These are phyloP conservation scores for Poecilobothrus nobilitatus DNA, from an alignment of 2,888 invertebrate species.

Conservation along the genomic window DNA sequence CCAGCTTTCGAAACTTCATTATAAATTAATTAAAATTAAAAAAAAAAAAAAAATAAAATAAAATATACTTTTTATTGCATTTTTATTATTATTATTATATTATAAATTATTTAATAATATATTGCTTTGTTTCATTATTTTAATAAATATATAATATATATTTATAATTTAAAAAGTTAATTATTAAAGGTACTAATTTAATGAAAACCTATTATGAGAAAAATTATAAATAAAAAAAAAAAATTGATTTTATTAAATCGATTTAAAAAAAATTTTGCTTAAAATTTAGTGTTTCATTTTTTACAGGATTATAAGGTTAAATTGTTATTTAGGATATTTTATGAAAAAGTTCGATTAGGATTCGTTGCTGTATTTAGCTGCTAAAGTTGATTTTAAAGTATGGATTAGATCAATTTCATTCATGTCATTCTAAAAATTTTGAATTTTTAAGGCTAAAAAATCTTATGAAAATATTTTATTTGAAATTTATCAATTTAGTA, in stretches of 20 bases:
- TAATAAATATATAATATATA: slow-evolving; percentile 1
- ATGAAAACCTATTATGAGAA: neutral
- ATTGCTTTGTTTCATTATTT: slow-evolving; percentile 6
- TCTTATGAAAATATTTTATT: too few species aligned
- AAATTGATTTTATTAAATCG: neutral
- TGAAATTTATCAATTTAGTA: too few species aligned
- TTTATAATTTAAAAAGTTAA: slow-evolving; percentile 5
- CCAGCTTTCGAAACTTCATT: slow-evolving; percentile 11
- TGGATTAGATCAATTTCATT: too few species aligned
- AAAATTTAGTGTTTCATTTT: neutral
- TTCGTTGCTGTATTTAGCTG: too few species aligned
- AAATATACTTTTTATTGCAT: neutral
- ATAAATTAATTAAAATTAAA: neutral
- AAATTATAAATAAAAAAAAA: neutral
- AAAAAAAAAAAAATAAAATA: neutral
- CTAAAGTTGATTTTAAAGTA: too few species aligned
- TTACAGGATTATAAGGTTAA: too few species aligned
- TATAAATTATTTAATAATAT: slow-evolving; percentile 6
- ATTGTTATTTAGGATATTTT: too few species aligned
- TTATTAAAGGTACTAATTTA: slow-evolving; percentile 4
- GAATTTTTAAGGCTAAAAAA: too few species aligned
- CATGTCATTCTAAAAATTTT: too few species aligned
- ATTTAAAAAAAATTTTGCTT: neutral
- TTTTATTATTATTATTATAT: slow-evolving; percentile 1
- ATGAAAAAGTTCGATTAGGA: too few species aligned